Evolutionary conservation across 1,140 invertebrate species (phyloP).

Genomic region (Hyphantria cunea): DNA sequence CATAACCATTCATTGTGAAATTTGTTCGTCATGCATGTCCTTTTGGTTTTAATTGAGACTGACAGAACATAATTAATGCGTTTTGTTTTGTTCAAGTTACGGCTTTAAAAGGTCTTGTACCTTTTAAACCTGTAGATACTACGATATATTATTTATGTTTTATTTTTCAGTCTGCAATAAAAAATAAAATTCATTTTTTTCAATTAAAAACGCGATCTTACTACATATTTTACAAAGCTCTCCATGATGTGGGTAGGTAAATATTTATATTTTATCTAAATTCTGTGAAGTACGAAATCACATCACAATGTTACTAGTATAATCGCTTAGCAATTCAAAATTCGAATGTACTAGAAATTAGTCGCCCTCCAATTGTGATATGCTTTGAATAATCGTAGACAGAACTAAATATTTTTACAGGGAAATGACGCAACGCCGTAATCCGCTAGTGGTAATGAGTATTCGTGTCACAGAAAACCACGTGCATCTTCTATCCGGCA

Average conservation of each 20-base stretch:
- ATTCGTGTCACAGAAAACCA: slow-evolving; percentile 38
- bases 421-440: slow-evolving; percentile 31
- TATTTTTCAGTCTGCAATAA: no score
- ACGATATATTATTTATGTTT: no score
- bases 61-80: not conserved
- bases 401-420: slow-evolving; percentile 33
- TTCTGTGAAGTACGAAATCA: no score
- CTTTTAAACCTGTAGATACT: no score
- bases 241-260: no score
- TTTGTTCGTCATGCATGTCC: not conserved
- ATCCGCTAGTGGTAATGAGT: slow-evolving; percentile 39
- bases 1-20: not conserved
- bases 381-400: not conserved
- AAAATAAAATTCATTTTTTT: no score
- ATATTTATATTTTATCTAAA: no score
- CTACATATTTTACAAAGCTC: no score
- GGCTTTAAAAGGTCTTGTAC: no score
- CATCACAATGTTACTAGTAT: not conserved
- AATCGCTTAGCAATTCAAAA: not conserved
- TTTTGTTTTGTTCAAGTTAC: no score
- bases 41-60: slow-evolving; percentile 2
- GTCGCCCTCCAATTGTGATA: slow-evolving; percentile 8
- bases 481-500: not conserved
- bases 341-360: slow-evolving; percentile 2
- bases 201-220: no score